phyloP scores from a whole-genome alignment of 2,797 vertebrate species.

The Pipistrellus pygmaeus region DNA sequence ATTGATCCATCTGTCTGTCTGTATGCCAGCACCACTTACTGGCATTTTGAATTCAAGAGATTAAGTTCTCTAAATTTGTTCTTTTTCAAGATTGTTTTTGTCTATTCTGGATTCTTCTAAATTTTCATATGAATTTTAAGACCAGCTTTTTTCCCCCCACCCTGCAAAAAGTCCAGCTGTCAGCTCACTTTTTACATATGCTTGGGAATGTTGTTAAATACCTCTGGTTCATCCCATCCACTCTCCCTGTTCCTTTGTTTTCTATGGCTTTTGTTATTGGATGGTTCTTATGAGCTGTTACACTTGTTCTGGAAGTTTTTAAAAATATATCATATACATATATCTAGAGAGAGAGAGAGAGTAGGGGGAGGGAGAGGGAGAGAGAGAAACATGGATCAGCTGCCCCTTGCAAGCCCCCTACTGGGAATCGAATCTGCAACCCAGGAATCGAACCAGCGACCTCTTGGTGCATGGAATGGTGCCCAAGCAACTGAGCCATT shows the following conservation, averaged over 20 bases:
- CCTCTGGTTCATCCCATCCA: neutral
- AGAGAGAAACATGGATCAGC: too few relatives aligned
- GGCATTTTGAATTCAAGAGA: conserved; percentile 29
- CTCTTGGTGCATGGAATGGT: too few relatives aligned
- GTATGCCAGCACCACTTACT: neutral
- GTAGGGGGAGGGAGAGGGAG: too few relatives aligned
- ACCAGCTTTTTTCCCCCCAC: neutral
- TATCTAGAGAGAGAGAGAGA: too few relatives aligned
- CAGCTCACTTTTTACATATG: neutral
- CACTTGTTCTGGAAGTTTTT: neutral
- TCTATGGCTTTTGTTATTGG: neutral
- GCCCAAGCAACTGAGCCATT: too few relatives aligned
- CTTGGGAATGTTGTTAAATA: neutral
- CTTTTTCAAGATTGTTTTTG: neutral
- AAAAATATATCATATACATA: too few relatives aligned
- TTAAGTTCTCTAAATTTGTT: neutral
- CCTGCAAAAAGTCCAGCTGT: neutral
- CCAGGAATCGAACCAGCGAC: too few relatives aligned
- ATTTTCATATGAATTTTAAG: conserved; percentile 35
- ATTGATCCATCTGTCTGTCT: neutral
- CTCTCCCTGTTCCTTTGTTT: neutral
- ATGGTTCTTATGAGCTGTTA: neutral
- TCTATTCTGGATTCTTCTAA: neutral
- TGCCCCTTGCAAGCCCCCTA: too few relatives aligned
- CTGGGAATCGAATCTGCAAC: too few relatives aligned